Evolutionary conservation across 2,113 vertebrate species (phyloP).

Genomic region (Dasyurus viverrinus): DNA sequence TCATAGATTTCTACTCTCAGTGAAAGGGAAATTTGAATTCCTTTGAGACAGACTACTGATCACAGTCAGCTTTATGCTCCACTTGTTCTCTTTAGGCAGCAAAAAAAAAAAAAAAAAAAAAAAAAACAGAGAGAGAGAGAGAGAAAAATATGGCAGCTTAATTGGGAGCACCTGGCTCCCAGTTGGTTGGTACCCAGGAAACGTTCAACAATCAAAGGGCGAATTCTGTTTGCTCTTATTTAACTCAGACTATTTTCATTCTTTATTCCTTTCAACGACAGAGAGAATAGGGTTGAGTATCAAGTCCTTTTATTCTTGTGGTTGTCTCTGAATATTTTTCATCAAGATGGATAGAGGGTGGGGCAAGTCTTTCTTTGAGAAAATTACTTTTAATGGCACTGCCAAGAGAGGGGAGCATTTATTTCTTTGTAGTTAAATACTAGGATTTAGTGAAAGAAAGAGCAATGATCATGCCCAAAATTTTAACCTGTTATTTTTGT

Average conservation of each 20-base stretch:
- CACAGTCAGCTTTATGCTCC: background rate
- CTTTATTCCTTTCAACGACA: background rate
- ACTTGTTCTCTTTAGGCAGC: slow-evolving; percentile 9
- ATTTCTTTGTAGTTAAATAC: background rate
- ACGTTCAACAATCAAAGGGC: slow-evolving; percentile 4
- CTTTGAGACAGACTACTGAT: background rate
- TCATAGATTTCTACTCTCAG: background rate
- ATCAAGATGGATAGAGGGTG: background rate
- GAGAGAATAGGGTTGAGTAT: background rate
- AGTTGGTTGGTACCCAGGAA: slow-evolving; percentile 2
- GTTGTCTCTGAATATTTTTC: background rate
- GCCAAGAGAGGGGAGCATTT: background rate
- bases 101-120: slow-evolving; percentile 32
- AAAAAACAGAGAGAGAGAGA: too few species aligned
- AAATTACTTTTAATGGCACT: background rate
- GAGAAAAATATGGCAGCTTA: slow-evolving; percentile 13
- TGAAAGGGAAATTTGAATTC: background rate
- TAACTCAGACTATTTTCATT: background rate
- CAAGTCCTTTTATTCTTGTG: background rate
- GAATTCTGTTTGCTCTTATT: slow-evolving; percentile 24
- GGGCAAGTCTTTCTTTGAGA: background rate
- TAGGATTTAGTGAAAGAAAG: background rate
- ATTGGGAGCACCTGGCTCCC: background rate
- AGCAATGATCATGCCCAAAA: background rate
- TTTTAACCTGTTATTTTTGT: background rate